A percentile compares a stretch with the other conserved stretches of the same genome.
Evolutionary conservation across 2,113 vertebrate species (phyloP).

Genomic region (Himantopus leucocephalus): DNA sequence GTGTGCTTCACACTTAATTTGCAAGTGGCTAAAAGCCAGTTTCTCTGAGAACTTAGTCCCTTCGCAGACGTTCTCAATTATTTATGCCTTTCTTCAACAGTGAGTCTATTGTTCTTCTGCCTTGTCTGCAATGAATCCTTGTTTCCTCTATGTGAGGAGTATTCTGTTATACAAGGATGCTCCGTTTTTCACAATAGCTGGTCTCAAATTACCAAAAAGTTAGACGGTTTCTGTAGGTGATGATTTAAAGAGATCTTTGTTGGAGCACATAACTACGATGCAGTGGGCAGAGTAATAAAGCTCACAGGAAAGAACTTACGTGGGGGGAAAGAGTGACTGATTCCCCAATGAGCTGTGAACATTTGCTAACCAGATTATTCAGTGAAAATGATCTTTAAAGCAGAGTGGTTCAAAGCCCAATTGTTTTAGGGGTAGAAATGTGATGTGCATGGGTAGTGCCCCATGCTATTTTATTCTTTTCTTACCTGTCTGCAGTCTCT

Average conservation of each 20-base stretch:
- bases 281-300: neutral
- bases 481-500: neutral
- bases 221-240: constrained; percentile 1
- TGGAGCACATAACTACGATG: neutral
- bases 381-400: neutral
- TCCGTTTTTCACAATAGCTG: neutral
- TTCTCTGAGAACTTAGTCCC: constrained; percentile 22
- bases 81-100: constrained; percentile 55
- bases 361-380: neutral
- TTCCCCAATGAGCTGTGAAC: neutral
- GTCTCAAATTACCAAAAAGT: constrained; percentile 1
- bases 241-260: neutral
- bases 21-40: constrained; percentile 30
- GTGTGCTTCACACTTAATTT: constrained; percentile 33
- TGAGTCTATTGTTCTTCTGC: constrained; percentile 21
- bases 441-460: neutral
- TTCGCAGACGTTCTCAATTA: constrained; percentile 32
- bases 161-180: neutral
- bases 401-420: neutral
- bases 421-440: neutral
- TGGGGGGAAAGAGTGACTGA: neutral
- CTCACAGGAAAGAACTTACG: neutral
- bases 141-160: neutral
- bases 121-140: constrained; percentile 1
- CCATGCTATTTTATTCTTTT: neutral